phyloP scores from a whole-genome alignment of 2,797 vertebrate genomes.

The Otolemur crassicaudatus region DNA sequence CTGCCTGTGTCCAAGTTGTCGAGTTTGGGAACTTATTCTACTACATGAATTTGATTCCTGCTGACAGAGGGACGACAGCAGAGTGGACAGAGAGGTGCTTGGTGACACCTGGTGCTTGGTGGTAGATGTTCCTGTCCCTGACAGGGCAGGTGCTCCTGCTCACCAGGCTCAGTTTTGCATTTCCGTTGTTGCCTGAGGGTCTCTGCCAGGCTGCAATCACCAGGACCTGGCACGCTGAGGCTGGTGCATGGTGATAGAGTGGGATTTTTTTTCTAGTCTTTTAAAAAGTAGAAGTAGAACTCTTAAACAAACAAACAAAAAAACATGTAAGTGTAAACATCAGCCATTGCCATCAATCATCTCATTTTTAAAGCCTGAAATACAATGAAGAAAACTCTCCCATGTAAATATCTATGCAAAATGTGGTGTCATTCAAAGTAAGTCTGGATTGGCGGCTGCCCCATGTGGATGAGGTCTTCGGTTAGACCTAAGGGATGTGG shows the following conservation, averaged over 20 bases:
- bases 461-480: rapidly evolving
- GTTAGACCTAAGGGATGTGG: rapidly evolving
- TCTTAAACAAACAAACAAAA: neutral
- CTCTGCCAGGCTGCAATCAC: too few relatives aligned
- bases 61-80: neutral
- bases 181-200: too few relatives aligned
- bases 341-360: rapidly evolving
- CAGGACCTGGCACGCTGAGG: rapidly evolving
- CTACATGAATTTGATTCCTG: neutral
- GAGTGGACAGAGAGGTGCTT: neutral
- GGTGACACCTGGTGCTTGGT: rapidly evolving
- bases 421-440: too few relatives aligned
- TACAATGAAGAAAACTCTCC: neutral
- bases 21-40: neutral
- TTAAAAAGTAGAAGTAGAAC: neutral
- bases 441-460: rapidly evolving
- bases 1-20: neutral
- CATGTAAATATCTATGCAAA: too few relatives aligned
- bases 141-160: too few relatives aligned
- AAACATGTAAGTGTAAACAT: neutral
- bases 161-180: too few relatives aligned
- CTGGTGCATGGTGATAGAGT: rapidly evolving
- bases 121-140: rapidly evolving
- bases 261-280: neutral
- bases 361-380: neutral